Conservation (phyloP, 2,888 invertebrate genomes). For the Cheilosia grossa region DNA sequence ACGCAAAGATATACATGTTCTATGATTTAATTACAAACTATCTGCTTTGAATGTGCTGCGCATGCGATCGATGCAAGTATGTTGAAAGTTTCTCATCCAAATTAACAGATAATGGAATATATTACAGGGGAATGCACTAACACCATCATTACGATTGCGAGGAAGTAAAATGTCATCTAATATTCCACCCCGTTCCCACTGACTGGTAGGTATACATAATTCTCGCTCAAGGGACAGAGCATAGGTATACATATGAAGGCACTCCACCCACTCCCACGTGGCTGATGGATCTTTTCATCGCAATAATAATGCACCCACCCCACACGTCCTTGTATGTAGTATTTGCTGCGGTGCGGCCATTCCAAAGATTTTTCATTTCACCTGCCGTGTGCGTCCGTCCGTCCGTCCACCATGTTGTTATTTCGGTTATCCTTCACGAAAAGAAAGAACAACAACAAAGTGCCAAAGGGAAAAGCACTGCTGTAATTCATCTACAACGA, state of each 20-base stretch:
- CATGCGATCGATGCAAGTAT: conserved; percentile 47
- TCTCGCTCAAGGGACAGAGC: conserved; percentile 51
- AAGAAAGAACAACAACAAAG: neutral
- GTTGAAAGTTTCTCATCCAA: conserved; percentile 61
- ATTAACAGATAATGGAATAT: conserved; percentile 70
- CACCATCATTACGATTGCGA: conserved; percentile 51
- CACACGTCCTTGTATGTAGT: conserved; percentile 54
- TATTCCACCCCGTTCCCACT: conserved; percentile 36
- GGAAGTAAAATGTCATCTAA: conserved; percentile 65
- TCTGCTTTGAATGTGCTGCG: conserved; percentile 59
- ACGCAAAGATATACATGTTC: conserved; percentile 53
- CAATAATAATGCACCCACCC: conserved; percentile 26
- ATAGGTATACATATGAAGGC: neutral
- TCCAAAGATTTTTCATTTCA: conserved; percentile 66
- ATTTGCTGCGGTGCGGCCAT: conserved; percentile 38
- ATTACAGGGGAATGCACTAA: conserved; percentile 51
- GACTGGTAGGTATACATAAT: conserved; percentile 41
- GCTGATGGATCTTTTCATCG: conserved; percentile 66
- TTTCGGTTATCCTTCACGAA: conserved; percentile 36
- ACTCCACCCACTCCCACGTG: neutral
- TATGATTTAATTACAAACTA: conserved; percentile 69
- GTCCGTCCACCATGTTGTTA: conserved; percentile 38
- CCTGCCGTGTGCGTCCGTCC: conserved; percentile 32
- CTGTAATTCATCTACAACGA: conserved; percentile 51
- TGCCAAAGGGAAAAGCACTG: neutral